Percentiles rank a stretch among this genome's conserved stretches.
Conservation (phyloP, 2,797 vertebrate species). For the Tangara arthus region DNA sequence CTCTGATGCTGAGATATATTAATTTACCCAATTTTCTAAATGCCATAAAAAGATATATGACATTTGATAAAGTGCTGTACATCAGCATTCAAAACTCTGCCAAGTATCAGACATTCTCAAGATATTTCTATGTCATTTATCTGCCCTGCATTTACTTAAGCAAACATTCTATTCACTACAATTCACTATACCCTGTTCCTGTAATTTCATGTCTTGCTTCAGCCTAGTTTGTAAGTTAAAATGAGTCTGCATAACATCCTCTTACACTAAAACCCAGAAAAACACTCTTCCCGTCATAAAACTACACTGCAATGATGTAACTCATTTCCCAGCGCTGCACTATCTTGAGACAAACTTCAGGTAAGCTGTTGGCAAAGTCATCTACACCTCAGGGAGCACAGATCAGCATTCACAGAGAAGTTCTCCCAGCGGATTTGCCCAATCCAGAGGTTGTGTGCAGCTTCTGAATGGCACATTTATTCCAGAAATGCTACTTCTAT, state of each 20-base stretch:
- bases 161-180: not conserved
- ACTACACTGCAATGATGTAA: conserved; percentile 42
- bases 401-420: not conserved
- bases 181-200: not conserved
- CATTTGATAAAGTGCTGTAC: not conserved
- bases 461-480: not conserved
- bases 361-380: conserved; percentile 22
- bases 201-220: not conserved
- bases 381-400: not conserved
- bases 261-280: conserved; percentile 27
- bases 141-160: not conserved
- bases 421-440: not conserved
- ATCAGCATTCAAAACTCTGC: not conserved
- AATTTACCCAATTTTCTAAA: not conserved
- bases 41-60: not conserved
- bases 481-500: not conserved
- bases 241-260: conserved; percentile 23
- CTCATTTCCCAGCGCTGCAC: not conserved
- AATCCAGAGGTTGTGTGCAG: not conserved
- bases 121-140: not conserved
- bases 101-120: not conserved
- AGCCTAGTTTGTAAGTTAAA: conserved; percentile 39
- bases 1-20: not conserved
- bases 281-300: conserved; percentile 2
- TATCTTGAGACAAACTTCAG: not conserved